phyloP scores from a whole-genome alignment of 2,888 invertebrate species.

The Listrodromus nycthemerus region DNA sequence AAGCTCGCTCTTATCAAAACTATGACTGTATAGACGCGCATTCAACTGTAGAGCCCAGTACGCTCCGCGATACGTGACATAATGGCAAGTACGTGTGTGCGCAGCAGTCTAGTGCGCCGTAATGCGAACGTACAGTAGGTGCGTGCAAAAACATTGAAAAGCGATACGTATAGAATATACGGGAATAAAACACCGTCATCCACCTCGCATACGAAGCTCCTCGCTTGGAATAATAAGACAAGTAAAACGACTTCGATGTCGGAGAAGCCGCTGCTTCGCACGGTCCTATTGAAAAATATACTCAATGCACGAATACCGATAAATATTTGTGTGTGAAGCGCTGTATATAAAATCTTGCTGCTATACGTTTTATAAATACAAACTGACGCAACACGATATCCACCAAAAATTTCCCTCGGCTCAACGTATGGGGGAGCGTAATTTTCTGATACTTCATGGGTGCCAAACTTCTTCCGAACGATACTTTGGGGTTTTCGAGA shows the following conservation, averaged over 20 bases:
- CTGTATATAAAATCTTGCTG: neutral
- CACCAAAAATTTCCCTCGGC: conserved; percentile 10
- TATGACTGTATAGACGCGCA: conserved; percentile 2
- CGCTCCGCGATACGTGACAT: conserved; percentile 27
- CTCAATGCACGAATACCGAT: neutral
- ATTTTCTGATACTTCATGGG: too few relatives aligned
- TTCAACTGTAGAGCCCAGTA: neutral
- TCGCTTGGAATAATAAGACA: neutral
- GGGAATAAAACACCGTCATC: neutral
- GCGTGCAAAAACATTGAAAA: conserved; percentile 18
- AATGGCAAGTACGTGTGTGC: conserved; percentile 5
- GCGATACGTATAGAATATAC: neutral
- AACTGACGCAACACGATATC: neutral
- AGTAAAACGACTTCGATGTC: neutral
- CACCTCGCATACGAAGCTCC: conserved; percentile 12
- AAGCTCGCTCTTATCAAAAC: neutral
- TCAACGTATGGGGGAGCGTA: neutral
- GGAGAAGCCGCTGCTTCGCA: neutral
- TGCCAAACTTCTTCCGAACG: too few relatives aligned
- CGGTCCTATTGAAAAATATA: conserved; percentile 7
- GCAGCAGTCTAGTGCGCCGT: neutral
- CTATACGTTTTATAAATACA: neutral
- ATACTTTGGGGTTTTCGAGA: too few relatives aligned
- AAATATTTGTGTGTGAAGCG: neutral
- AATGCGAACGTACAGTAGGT: neutral